Base-by-base conservation (phyloP, 2,797 vertebrate species). In the Bradypodion ventrale region DNA sequence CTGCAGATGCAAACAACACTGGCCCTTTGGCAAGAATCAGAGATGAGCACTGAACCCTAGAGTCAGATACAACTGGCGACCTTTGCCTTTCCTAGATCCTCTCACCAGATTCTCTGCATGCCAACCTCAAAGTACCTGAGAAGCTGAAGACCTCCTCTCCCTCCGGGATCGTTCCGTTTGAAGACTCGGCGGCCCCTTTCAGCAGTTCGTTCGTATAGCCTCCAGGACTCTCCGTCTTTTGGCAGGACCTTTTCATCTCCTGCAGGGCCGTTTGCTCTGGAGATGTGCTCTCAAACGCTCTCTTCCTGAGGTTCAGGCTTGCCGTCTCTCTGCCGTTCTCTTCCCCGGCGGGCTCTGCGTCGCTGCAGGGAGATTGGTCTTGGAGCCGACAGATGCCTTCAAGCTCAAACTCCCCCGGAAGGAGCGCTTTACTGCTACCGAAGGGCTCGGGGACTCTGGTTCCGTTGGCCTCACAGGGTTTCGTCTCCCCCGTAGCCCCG, bases 371-470 rank as follows among this genome's bases (percentile, higher is more conserved):
- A 0, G 92, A 90, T 56, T 93, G 93, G 27, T 94, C 93, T 88
- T 96, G 96, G 44, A 99, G 94, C 75, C 90, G 94, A 82, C 92
- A 96, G 12, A 99, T 95, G 2, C 98, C 98, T 79, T 97, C 97
- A 1, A 99, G 96, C 75, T 97, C 97, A 5, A 96, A 96, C 12
- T 99, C 97, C 60, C 96, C 97, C 75, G 96, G 56, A 15, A 94
- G 16, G 68, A 74, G 40, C 2, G 78, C 1, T 84, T 89, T 91
- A 68, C 76, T 84, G 59, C 25, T 4, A 1, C 76, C 76, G 13
- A 59, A 27, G 0, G 65, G 77, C 1, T 93, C 93, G 0, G 15
- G 84, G 52, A 74, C 21, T 7, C 1, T 86, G 16, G 44, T 60
- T 0, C 29, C 94, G 37, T 89, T 84, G 0, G 88, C 92, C 68